Conservation (phyloP, 1,140 invertebrate species). For the Drosophila chauvacae region DNA sequence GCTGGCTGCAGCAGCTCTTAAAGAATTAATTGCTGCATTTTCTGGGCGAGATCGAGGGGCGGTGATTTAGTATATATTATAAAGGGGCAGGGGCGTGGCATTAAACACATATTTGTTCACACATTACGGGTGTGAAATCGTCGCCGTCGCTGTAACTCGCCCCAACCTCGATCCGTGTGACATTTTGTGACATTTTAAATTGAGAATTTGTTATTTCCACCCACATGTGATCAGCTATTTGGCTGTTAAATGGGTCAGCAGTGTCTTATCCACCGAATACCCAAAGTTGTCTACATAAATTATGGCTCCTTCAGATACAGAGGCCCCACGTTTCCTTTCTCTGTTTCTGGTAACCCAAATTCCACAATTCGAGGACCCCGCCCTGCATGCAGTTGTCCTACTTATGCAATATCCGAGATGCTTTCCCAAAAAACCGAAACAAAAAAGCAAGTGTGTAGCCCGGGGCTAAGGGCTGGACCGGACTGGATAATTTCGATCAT, state of each 20-base stretch:
- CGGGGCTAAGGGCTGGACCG: constrained; percentile 31
- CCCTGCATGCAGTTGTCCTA: constrained; percentile 45
- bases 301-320: constrained; percentile 3
- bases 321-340: constrained; percentile 6
- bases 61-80: not conserved
- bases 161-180: constrained; percentile 21
- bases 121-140: not conserved
- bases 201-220: constrained; percentile 39
- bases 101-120: constrained; percentile 34
- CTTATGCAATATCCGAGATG: constrained; percentile 37
- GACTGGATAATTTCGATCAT: constrained; percentile 31
- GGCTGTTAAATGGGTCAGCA: constrained; percentile 26
- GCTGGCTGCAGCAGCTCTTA: constrained; percentile 8
- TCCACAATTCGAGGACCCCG: constrained; percentile 31
- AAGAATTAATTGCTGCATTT: constrained; percentile 35
- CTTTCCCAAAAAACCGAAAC: constrained; percentile 26
- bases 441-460: constrained; percentile 37
- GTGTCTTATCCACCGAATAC: constrained; percentile 3
- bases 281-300: constrained; percentile 32
- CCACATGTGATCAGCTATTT: constrained; percentile 18
- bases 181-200: constrained; percentile 41
- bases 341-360: constrained; percentile 36
- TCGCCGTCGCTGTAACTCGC: constrained; percentile 6
- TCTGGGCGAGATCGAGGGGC: constrained; percentile 21
- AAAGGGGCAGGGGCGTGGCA: constrained; percentile 11